Base-by-base conservation (phyloP, 2,888 invertebrate species). In the Hypercompe scribonia region DNA sequence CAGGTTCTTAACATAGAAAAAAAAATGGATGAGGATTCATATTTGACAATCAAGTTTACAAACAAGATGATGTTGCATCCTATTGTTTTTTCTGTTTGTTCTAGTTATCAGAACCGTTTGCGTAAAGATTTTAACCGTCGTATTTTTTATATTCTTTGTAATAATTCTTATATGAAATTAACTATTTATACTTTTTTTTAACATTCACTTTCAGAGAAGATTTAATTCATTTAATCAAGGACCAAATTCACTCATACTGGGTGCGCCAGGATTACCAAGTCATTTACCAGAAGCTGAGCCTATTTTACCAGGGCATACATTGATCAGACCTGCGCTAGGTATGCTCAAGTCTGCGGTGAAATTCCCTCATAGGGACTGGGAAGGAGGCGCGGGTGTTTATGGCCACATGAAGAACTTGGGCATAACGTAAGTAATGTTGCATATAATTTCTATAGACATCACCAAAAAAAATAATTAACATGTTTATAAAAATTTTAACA, bases 291-390 rank as follows among this genome's bases (percentile, higher is more conserved):
- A 87, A 79, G 94, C 94, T 0, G 95, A 94, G 42, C 81, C 94
- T 0, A 91, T 95, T 0, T 77, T 92, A 2, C 95, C 95, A 0
- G 95, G 94, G 0, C 95, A 95, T 76, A 95, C 95, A 0, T 88
- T 95, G 2, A 72, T 94, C 18, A 89, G 90, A 36, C 95, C 95
- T 63, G 77, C 93, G 0, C 73, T 95, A 0, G 92, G 92, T 7
- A 94, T 94, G 94, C 82, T 95, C 11, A 95, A 94, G 79, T 95
- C 95, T 4, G 84, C 95, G 0, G 75, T 95, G 21, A 94, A 94
- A 71, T 95, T 93, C 50, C 95, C 95, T 0, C 95, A 95, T 46
- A 90, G 81, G 71, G 94, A 94, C 0, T 68, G 87, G 42, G 93
- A 88, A 0, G 85, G 88, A 10, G 93, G 91, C 0, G 85, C 90